Base-by-base conservation (phyloP, 2,888 invertebrate genomes). In the Allygus modestus region DNA sequence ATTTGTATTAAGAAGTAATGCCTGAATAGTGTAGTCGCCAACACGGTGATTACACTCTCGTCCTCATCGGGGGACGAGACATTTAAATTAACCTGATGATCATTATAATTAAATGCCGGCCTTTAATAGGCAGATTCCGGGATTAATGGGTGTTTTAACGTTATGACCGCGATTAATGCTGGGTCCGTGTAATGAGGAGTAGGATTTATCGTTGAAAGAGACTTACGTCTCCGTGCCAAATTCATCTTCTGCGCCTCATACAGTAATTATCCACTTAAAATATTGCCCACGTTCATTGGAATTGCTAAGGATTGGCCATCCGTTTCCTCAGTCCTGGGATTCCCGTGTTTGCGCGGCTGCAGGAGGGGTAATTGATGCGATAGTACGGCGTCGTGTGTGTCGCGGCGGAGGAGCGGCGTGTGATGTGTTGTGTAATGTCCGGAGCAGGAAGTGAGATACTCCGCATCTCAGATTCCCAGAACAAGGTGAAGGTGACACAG, bases 401-500 rank as follows among this genome's bases (percentile, higher is more conserved):
- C 46, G 58, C 51, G 51, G 51, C 51, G 51, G 51, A 12, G 51
- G 37, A 46, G 65, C 65, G 26, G 9, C 65, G 20, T 12, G 26
- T 23, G 5, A 26, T 9, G 65, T 65, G 65, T 58, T 58, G 58
- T 58, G 51, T 51, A 23, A 65, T 65, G 58, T 65, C 28, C 31
- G 17, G 28, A 12, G 65, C 65, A 65, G 65, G 65, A 65, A 65
- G 65, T 31, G 58, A 58, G 58, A 58, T 58, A 58, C 58, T 20
- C 23, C 12, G 46, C 20, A 58, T 58, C 58, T 9, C n/a, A 4
- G 15, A 0, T 65, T 65, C 65, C 28, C 65, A 28, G 65, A 65
- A 65, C 65, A 28, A 31, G 65, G 65, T 65, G 65, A 65, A 65
- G 65, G 65, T 65, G 65, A 65, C 26, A 26, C 58, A 65, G 65